Evolutionary conservation across 2,113 vertebrate species (phyloP).

Genomic region (Egretta garzetta): DNA sequence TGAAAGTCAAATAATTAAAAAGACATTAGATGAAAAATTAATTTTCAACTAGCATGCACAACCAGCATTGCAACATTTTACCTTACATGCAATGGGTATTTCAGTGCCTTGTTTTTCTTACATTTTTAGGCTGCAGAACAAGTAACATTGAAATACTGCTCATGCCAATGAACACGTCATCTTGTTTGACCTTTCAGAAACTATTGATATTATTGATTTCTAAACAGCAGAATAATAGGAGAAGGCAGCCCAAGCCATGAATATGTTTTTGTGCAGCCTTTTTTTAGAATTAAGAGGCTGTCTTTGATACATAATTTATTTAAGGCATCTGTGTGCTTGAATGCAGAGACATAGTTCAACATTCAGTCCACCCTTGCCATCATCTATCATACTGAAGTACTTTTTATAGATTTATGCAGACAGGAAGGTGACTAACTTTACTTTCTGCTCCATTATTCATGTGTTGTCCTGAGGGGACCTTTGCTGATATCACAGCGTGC

Average conservation of each 20-base stretch:
- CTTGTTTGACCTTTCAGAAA: constrained; percentile 19
- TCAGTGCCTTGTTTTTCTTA: not conserved
- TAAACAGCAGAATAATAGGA: constrained; percentile 1
- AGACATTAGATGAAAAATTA: not conserved
- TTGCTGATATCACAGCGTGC: not conserved
- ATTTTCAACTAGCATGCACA: not conserved
- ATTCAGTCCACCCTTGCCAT: not conserved
- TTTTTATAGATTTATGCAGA: constrained; percentile 26
- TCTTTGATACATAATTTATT: constrained; percentile 34
- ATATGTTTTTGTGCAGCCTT: not conserved
- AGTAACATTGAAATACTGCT: not conserved
- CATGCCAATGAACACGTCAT: not conserved
- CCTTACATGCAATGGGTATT: not conserved
- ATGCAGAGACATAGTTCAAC: not conserved
- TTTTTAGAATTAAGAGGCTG: not conserved
- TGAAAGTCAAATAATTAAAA: not conserved
- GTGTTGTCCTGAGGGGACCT: constrained; percentile 29
- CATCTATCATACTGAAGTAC: not conserved
- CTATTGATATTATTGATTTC: constrained; percentile 18
- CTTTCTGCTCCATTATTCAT: constrained; percentile 58
- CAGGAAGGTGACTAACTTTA: constrained; percentile 35
- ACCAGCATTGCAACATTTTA: not conserved
- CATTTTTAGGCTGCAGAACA: not conserved
- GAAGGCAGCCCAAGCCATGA: not conserved
- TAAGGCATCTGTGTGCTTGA: not conserved